Conservation (phyloP, 2,797 vertebrate species). For the Pangasius larnaudii region DNA sequence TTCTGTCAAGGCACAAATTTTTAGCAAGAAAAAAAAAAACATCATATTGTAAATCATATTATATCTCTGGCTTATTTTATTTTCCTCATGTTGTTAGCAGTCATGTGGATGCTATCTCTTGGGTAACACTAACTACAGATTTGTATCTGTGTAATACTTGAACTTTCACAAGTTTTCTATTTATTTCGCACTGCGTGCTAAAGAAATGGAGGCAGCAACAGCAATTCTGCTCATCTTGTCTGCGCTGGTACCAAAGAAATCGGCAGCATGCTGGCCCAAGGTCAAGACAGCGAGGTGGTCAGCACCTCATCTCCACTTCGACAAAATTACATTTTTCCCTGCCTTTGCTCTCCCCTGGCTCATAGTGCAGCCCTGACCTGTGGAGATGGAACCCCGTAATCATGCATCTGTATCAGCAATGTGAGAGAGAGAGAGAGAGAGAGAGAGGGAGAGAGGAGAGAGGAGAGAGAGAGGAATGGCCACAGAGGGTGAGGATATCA, state of each 20-base stretch:
- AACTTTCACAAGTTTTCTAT: not conserved
- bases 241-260: constrained; percentile 20
- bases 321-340: constrained; percentile 49
- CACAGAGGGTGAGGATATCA: not conserved
- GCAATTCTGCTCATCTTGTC: not conserved
- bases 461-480: not conserved
- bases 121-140: not conserved
- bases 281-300: constrained; percentile 21
- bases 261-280: constrained; percentile 24
- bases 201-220: constrained; percentile 11
- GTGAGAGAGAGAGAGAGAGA: not conserved
- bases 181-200: not conserved
- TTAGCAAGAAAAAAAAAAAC: too few species aligned
- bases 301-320: constrained; percentile 51
- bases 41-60: not conserved
- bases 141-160: constrained; percentile 8
- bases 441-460: not conserved
- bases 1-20: not conserved
- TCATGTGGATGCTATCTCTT: not conserved
- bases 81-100: not conserved
- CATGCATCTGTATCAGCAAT: constrained; percentile 30
- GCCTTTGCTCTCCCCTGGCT: constrained; percentile 23
- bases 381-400: constrained; percentile 36
- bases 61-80: not conserved
- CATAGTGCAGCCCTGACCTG: constrained; percentile 45